Conservation (phyloP, 2,888 invertebrate species). For the Cancer borealis region DNA sequence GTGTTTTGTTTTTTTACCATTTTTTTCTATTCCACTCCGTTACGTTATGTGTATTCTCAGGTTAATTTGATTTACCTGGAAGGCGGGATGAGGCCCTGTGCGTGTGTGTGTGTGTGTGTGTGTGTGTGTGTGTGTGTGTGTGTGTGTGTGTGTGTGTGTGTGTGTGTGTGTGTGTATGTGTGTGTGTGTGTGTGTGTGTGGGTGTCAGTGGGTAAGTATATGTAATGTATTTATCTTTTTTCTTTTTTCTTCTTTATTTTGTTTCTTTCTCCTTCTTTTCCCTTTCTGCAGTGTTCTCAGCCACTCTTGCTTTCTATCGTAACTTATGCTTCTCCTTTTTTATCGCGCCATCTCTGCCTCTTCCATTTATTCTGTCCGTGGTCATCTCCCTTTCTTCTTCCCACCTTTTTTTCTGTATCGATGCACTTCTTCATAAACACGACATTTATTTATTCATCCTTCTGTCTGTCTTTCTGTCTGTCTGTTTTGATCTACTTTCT, state of each 20-base stretch:
- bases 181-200: slow-evolving; percentile 39
- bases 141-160: slow-evolving; percentile 43
- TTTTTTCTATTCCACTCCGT: not conserved
- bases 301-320: not conserved
- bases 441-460: not conserved
- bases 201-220: not conserved
- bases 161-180: slow-evolving; percentile 37
- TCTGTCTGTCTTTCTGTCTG: not conserved
- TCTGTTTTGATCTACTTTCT: not conserved
- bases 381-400: not conserved
- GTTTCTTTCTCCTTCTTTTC: not conserved
- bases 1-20: not conserved
- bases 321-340: not conserved
- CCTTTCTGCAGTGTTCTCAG: not conserved
- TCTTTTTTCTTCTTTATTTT: not conserved
- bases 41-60: not conserved
- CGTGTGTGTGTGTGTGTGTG: slow-evolving; percentile 41
- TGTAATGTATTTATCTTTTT: not conserved
- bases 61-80: not conserved
- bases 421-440: not conserved
- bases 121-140: slow-evolving; percentile 42
- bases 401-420: not conserved
- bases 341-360: slow-evolving; percentile 4
- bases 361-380: not conserved
- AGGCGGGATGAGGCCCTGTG: not conserved